A percentile compares a stretch with the other conserved stretches of the same genome.
Evolutionary conservation across 2,888 invertebrate species (phyloP).

Genomic region (Amblyjoppa proteus): DNA sequence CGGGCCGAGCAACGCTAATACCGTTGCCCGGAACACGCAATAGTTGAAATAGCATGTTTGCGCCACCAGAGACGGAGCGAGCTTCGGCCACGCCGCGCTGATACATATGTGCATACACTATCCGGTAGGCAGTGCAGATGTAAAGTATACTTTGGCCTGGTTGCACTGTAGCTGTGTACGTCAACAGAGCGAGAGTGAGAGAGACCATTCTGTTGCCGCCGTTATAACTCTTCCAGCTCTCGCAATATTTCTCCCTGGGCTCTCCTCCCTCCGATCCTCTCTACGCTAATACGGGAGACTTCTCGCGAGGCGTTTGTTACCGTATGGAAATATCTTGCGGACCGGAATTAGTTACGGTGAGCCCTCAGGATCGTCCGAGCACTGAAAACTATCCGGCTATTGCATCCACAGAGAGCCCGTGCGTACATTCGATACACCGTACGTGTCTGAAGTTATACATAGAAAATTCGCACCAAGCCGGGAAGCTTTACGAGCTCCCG

Average conservation of each 20-base stretch:
- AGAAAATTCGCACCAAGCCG: slow-evolving; percentile 9
- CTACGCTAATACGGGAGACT: slow-evolving; percentile 27
- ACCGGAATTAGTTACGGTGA: slow-evolving; percentile 54
- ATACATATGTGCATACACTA: slow-evolving; percentile 20
- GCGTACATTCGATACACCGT: not conserved
- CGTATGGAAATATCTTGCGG: slow-evolving; percentile 55
- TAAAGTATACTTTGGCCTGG: slow-evolving; percentile 35
- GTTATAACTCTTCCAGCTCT: slow-evolving; percentile 36
- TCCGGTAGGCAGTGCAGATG: slow-evolving; percentile 20
- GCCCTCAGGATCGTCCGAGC: slow-evolving; percentile 24
- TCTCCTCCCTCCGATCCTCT: not conserved
- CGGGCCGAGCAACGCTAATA: slow-evolving; percentile 2
- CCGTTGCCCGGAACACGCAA: slow-evolving; percentile 39
- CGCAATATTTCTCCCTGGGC: slow-evolving; percentile 11
- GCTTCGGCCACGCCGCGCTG: not conserved
- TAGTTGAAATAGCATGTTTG: slow-evolving; percentile 46
- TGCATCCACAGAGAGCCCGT: not conserved
- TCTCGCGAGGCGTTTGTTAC: slow-evolving; percentile 45
- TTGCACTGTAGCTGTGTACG: slow-evolving; percentile 24
- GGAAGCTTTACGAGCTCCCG: slow-evolving; percentile 34
- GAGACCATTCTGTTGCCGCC: slow-evolving; percentile 10
- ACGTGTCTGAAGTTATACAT: not conserved
- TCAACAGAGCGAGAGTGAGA: slow-evolving; percentile 29
- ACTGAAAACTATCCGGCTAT: slow-evolving; percentile 34
- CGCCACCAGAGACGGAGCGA: slow-evolving; percentile 11